A percentile compares a stretch with the other conserved stretches of the same genome.
phyloP scores from a whole-genome alignment of 2,113 vertebrate species.

The Bubo scandiacus region DNA sequence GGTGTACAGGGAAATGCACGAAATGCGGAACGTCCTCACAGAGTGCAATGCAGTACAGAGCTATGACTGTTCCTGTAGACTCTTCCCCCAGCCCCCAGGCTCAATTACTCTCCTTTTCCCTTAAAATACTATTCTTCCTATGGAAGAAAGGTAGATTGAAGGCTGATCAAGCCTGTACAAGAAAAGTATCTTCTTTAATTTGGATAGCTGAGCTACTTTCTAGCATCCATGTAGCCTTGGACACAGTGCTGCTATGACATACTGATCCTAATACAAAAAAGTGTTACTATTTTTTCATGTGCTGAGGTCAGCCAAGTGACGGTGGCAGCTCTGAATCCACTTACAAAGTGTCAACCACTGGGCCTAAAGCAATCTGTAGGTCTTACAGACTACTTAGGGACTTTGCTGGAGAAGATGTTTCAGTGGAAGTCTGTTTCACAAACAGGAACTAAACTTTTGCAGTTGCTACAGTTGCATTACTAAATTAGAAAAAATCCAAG shows the following conservation, averaged over 20 bases:
- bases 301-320: neutral
- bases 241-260: neutral
- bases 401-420: neutral
- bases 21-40: neutral
- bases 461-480: neutral
- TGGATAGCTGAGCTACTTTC: neutral
- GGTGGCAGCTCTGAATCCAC: neutral
- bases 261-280: neutral
- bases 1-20: neutral
- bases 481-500: neutral
- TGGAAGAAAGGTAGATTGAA: neutral
- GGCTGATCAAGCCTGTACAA: neutral
- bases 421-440: neutral
- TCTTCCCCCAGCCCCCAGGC: neutral
- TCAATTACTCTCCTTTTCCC: neutral
- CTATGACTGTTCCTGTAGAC: neutral
- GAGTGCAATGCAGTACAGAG: accelerated
- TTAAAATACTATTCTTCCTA: neutral
- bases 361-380: neutral
- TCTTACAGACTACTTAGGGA: neutral
- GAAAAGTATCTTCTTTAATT: neutral
- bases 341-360: neutral
- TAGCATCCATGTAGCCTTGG: neutral
- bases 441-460: neutral
- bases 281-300: neutral